Conservation (phyloP, 1,140 invertebrate genomes). For the Carcinoscorpius rotundicauda region DNA sequence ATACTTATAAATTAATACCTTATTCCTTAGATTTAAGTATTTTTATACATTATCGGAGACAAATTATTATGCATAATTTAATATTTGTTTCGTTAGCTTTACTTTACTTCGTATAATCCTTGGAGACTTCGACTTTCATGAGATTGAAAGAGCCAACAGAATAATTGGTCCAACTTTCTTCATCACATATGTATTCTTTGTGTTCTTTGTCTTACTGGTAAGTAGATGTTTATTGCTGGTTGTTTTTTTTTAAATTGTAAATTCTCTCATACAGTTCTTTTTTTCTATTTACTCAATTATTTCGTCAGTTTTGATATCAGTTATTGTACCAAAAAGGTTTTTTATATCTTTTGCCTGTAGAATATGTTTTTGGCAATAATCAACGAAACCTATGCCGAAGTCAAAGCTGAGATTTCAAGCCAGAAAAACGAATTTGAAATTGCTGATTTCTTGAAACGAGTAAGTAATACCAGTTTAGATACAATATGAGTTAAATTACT, state of each 20-base stretch:
- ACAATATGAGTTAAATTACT: not conserved
- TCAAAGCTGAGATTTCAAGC: conserved; percentile 54
- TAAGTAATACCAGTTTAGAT: conserved; percentile 1
- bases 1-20: too few species aligned
- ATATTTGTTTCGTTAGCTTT: conserved; percentile 31
- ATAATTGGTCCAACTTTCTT: conserved; percentile 68
- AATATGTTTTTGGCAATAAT: conserved; percentile 79
- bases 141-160: conserved; percentile 54
- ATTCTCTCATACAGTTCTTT: too few species aligned
- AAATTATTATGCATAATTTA: too few species aligned
- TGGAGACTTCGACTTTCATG: conserved; percentile 64
- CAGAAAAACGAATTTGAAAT: conserved; percentile 53
- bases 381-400: conserved; percentile 58
- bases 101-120: conserved; percentile 62
- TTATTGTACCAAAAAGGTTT: too few species aligned
- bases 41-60: too few species aligned
- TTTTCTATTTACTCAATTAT: too few species aligned
- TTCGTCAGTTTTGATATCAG: too few species aligned
- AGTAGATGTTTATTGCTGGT: conserved; percentile 3
- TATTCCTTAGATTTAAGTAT: too few species aligned
- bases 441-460: conserved; percentile 44
- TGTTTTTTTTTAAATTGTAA: too few species aligned
- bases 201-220: conserved; percentile 66
- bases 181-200: conserved; percentile 61
- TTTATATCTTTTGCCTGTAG: conserved; percentile 28